Evolutionary conservation across 2,797 vertebrate genomes (phyloP), one percentile per base, ranked within the genome.

Genomic region (Labroides dimidiatus): DNA sequence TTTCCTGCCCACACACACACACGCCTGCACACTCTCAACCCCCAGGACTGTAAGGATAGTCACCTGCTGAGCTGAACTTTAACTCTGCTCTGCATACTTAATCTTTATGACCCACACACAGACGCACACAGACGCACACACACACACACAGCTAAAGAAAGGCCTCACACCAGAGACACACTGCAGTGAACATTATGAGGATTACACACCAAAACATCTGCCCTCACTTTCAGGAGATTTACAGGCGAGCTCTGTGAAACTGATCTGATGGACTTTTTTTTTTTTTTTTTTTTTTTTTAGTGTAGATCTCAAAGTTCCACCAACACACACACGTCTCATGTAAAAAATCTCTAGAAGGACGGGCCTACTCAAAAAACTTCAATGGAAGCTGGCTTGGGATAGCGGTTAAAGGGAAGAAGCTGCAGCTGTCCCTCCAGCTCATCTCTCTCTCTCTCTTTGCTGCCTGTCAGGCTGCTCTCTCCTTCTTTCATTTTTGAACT

Each of bases 21-120:
- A 45, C 43, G 33, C 24, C 24, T 3, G 30, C 55, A 72, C 44
- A 52, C 19, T 56, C 4, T 9, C 11, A 36, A 20, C 41, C 62
- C 33, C 17, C 21, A 57, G 49, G 44, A 58, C 42, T 43, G 37
- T 21, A 62, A 30, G 20, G 33, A n/a, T 33, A 48, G 67, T 53
- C 45, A 33, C 41, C 64, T 66, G 61, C 30, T 56, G 57, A 39
- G 66, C 77, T 71, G 24, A 57, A 78, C 64, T 43, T 59, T 52
- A 52, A 63, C 60, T 59, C 58, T 24, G 72, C 69, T 76, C 64
- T 63, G 69, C 73, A 55, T 49, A 45, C 71, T 75, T 82, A 64
- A 75, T 72, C 69, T 82, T 84, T 39, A 70, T 53, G 21, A 51
- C 51, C 41, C 19, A 27, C 47, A 47, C 49, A 69, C 61, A 55